A percentile compares a stretch with the other conserved stretches of the same genome.
phyloP scores from a whole-genome alignment of 1,140 invertebrate genomes.

The Luehdorfia chinensis region DNA sequence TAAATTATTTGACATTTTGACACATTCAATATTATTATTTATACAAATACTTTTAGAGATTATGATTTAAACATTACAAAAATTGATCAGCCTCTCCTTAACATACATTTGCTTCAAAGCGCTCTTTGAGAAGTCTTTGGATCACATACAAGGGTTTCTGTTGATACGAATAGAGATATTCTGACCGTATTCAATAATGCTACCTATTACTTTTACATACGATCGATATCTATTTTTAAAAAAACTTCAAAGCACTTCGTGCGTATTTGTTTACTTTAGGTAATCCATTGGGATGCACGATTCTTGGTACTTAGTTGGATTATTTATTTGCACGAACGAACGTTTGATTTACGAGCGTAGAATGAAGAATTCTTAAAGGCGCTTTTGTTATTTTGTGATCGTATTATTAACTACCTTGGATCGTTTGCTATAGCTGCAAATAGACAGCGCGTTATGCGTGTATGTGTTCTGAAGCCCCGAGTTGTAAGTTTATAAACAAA shows the following conservation, averaged over 20 bases:
- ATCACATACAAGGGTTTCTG: conserved; percentile 52
- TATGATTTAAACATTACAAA: too few species aligned
- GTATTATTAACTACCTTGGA: conserved; percentile 1
- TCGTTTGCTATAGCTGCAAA: too few species aligned
- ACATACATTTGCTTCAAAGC: too few species aligned
- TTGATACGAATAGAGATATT: conserved; percentile 46
- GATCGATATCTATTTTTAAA: conserved; percentile 11
- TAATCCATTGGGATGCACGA: conserved; percentile 46
- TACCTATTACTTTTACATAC: conserved; percentile 1
- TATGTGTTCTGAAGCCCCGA: too few species aligned
- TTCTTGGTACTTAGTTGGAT: conserved; percentile 44
- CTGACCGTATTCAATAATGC: conserved; percentile 3
- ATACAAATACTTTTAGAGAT: too few species aligned
- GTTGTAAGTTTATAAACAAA: too few species aligned
- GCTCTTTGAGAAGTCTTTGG: too few species aligned
- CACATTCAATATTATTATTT: too few species aligned
- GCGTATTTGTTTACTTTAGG: conserved; percentile 50
- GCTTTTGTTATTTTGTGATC: conserved; percentile 1
- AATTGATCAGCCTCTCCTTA: too few species aligned
- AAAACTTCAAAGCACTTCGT: conserved; percentile 19
- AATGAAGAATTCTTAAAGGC: conserved; percentile 7
- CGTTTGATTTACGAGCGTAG: conserved; percentile 39
- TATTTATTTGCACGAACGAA: conserved; percentile 61
- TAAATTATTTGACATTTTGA: too few species aligned
- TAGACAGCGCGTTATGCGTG: too few species aligned